Conservation (phyloP, 2,113 vertebrate species). For the Echinops telfairi region DNA sequence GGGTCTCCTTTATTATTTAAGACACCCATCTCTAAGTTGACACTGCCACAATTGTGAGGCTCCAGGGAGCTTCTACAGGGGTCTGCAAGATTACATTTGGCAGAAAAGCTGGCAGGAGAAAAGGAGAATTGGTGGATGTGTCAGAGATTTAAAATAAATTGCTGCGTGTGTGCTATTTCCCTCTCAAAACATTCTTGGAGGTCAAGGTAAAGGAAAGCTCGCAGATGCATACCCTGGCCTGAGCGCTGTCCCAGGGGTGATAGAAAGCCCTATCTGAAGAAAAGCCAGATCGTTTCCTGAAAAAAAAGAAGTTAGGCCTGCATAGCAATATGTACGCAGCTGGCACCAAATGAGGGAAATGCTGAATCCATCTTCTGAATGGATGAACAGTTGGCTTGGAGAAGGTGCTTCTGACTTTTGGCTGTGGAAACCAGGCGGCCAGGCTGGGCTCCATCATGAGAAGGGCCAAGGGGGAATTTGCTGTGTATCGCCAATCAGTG, state of each 20-base stretch:
- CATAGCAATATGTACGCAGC: conserved; percentile 62
- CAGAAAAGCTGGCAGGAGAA: conserved; percentile 59
- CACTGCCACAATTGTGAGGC: conserved; percentile 35
- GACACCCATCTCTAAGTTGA: conserved; percentile 53
- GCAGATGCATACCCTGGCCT: neutral
- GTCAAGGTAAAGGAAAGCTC: conserved; percentile 60
- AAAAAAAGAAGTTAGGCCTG: conserved; percentile 31
- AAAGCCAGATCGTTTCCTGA: conserved; percentile 50
- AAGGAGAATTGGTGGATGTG: conserved; percentile 34
- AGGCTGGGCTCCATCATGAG: conserved; percentile 42
- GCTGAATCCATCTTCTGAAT: conserved; percentile 68
- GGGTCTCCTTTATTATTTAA: conserved; percentile 66
- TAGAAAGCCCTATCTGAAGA: conserved; percentile 51
- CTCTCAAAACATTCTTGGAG: conserved; percentile 50
- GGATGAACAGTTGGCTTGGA: conserved; percentile 69
- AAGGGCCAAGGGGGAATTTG: neutral
- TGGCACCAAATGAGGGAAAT: conserved; percentile 45
- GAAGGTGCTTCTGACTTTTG: conserved; percentile 62
- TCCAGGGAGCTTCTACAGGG: neutral
- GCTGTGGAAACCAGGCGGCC: conserved; percentile 34
- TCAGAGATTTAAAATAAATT: conserved; percentile 70
- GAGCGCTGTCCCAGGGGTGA: conserved; percentile 39
- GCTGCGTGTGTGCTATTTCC: conserved; percentile 47
- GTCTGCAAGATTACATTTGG: conserved; percentile 62
- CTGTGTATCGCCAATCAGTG: conserved; percentile 52